Conservation (phyloP, 2,113 vertebrate genomes). For the Xenopus laevis region DNA sequence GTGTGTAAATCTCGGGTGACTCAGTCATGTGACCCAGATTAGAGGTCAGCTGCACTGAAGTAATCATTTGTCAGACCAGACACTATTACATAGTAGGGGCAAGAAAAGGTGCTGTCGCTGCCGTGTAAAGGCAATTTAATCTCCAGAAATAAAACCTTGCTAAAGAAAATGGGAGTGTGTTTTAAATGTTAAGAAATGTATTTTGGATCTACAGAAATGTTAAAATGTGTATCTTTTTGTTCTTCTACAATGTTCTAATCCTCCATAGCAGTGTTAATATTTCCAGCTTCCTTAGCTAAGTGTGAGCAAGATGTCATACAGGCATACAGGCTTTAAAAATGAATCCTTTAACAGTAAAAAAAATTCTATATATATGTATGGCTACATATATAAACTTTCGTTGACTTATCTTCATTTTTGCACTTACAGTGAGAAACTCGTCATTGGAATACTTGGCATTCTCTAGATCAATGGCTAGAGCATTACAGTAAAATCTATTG, state of each 20-base stretch:
- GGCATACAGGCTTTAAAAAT: background rate
- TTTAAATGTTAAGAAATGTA: too few relatives aligned
- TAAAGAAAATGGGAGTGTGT: too few relatives aligned
- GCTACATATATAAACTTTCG: background rate
- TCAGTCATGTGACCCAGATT: conserved; percentile 49
- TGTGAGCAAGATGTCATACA: background rate
- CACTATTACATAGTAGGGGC: background rate
- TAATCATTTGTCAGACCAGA: conserved; percentile 60
- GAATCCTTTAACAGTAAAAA: conserved; percentile 13
- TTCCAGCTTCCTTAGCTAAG: background rate
- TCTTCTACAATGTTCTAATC: too few relatives aligned
- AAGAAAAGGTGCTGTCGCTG: too few relatives aligned
- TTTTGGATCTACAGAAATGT: too few relatives aligned
- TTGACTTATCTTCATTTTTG: conserved; percentile 8
- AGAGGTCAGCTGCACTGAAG: conserved; percentile 64
- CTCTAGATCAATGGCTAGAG: conserved; percentile 81
- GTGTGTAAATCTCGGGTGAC: background rate
- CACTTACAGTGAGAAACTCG: conserved; percentile 20
- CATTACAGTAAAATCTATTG: conserved; percentile 99
- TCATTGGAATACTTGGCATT: conserved; percentile 45
- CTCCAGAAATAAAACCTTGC: background rate
- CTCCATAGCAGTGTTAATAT: background rate
- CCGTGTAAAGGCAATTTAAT: background rate
- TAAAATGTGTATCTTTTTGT: too few relatives aligned
- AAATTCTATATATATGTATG: background rate